Evolutionary conservation across 2,888 invertebrate genomes (phyloP).

Genomic region (Phrixothrix hirtus): DNA sequence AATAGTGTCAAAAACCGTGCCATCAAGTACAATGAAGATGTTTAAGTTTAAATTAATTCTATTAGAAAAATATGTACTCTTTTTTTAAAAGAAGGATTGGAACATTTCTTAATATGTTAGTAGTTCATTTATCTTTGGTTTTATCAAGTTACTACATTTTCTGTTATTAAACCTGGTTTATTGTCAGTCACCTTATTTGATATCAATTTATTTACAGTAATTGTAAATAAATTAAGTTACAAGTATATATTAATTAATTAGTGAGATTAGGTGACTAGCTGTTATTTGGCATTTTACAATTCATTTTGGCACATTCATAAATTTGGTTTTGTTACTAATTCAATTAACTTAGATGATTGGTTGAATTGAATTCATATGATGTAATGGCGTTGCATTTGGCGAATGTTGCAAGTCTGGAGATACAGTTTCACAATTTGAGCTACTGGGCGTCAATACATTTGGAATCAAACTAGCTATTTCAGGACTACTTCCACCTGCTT

Average conservation of each 20-base stretch:
- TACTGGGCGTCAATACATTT: slow-evolving; percentile 62
- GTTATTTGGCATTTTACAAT: slow-evolving; percentile 21
- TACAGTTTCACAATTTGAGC: slow-evolving; percentile 59
- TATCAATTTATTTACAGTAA: slow-evolving; percentile 41
- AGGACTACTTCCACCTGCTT: slow-evolving; percentile 61
- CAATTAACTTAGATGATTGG: slow-evolving; percentile 53
- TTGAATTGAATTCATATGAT: slow-evolving; percentile 63
- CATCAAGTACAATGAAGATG: slow-evolving; percentile 16
- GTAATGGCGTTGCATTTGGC: slow-evolving; percentile 61
- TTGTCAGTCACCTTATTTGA: slow-evolving; percentile 55
- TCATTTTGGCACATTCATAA: slow-evolving; percentile 18
- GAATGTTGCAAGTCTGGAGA: slow-evolving; percentile 60
- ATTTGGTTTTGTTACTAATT: background rate
- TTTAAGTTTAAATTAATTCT: slow-evolving; percentile 21
- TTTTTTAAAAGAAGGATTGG: slow-evolving; percentile 12
- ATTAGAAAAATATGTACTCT: slow-evolving; percentile 24
- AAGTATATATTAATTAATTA: slow-evolving; percentile 15
- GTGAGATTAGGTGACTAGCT: slow-evolving; percentile 30
- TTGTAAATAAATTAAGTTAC: no score
- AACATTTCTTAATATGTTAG: no score
- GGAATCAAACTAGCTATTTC: slow-evolving; percentile 72
- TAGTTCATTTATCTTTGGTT: slow-evolving; percentile 25
- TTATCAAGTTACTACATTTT: slow-evolving; percentile 5
- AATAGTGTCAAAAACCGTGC: slow-evolving; percentile 31
- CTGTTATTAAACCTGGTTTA: slow-evolving; percentile 39